Conservation (phyloP, 92 coral and sea anemone species). For the Epizoanthus ramosus region DNA sequence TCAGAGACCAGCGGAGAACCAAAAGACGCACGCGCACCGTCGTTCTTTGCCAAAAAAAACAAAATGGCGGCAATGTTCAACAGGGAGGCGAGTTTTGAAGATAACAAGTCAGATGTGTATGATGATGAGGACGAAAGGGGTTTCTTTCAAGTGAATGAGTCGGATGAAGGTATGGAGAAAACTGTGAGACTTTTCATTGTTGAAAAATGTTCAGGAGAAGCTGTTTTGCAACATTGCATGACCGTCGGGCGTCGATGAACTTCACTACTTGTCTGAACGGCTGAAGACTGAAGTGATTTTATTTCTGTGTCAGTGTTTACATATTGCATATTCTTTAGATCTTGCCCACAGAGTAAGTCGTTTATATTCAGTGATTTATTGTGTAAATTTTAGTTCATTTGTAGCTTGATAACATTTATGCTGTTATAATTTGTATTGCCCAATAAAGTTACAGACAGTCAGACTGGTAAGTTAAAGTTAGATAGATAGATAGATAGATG, state of each 20-base stretch:
- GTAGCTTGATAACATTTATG: background rate
- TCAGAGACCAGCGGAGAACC: slow-evolving; percentile 77
- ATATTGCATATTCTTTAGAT: background rate
- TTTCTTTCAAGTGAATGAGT: slow-evolving; percentile 90
- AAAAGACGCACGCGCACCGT: slow-evolving; percentile 81
- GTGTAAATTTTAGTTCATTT: background rate
- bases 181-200: background rate
- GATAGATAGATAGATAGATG: no score
- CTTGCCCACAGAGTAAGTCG: background rate
- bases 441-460: no score
- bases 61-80: slow-evolving; percentile 94
- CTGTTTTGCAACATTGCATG: background rate
- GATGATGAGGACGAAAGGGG: slow-evolving; percentile 94
- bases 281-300: background rate
- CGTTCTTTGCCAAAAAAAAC: slow-evolving; percentile 70
- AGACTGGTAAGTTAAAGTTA: no score
- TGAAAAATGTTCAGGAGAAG: background rate
- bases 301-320: slow-evolving; percentile 12
- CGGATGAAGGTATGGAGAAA: slow-evolving; percentile 88
- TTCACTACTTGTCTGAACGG: no score
- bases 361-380: background rate
- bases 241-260: no score
- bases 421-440: background rate
- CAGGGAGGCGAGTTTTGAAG: slow-evolving; percentile 93
- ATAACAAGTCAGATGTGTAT: slow-evolving; percentile 86